A percentile compares a stretch with the other conserved stretches of the same genome.
Conservation (phyloP, 2,888 invertebrate species). For the Tetragonisca angustula region DNA sequence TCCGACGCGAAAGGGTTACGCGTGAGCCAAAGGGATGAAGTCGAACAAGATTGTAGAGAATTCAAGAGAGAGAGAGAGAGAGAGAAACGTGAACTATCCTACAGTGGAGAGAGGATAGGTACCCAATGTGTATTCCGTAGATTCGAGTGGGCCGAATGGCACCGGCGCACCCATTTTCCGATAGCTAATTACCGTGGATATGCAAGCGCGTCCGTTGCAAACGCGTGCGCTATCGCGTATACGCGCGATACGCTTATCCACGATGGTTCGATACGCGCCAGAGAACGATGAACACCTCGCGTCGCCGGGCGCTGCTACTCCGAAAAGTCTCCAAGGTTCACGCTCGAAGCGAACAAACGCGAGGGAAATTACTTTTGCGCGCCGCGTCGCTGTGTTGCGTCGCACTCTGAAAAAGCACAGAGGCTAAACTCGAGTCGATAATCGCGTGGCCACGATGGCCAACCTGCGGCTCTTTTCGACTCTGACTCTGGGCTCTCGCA, state of each 20-base stretch:
- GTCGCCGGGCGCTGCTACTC: neutral
- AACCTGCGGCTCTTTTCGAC: too few species aligned
- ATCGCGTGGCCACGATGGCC: too few species aligned
- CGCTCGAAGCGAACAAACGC: neutral
- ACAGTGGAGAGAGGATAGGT: conserved; percentile 36
- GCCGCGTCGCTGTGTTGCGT: neutral
- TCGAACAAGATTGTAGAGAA: neutral
- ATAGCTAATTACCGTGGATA: conserved; percentile 65
- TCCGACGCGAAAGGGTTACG: neutral
- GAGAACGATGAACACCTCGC: neutral
- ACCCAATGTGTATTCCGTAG: conserved; percentile 54
- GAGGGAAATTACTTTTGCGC: neutral
- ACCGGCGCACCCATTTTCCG: conserved; percentile 58
- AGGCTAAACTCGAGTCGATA: too few species aligned
- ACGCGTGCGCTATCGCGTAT: conserved; percentile 45
- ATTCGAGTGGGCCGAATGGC: conserved; percentile 53
- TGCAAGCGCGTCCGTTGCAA: conserved; percentile 48
- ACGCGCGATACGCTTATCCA: conserved; percentile 42
- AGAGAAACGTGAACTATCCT: neutral
- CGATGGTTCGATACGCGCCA: conserved; percentile 40
- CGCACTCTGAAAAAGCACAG: neutral
- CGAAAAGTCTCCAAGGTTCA: neutral
- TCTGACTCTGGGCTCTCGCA: too few species aligned
- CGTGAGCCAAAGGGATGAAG: neutral
- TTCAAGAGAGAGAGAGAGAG: neutral